Evolutionary conservation across 2,888 invertebrate genomes (phyloP), one percentile per base, ranked within the genome.

Genomic region (Ypsolopha sequella): DNA sequence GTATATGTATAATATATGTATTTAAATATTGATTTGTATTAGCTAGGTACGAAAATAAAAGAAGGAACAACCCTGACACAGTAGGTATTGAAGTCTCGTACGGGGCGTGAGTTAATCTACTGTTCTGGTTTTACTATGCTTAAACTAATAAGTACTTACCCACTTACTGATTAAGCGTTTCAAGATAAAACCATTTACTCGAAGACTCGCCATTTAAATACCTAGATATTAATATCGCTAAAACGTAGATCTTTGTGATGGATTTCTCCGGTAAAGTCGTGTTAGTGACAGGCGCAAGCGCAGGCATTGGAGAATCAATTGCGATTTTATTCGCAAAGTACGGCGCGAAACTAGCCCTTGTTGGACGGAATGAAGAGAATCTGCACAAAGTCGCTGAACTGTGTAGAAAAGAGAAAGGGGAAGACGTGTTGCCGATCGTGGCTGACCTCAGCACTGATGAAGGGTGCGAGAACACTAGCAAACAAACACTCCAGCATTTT

Each of bases 221-320:
- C 2, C 6, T 11, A n/a, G n/a, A 3, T 24, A 24, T 24, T 4
- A 24, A 3, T 24, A 24, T 2, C 24, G 24, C 24, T 24, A 24
- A 24, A 24, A 24, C 24, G 24, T 24, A 24, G 4, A 24, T 24
- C 24, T 3, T 24, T 24, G 24, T 24, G 24, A 52, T 54, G 4
- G 57, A 65, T 51, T 71, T 72, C 48, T 52, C 61, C 0, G 53
- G 60, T 11, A 71, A 71, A 60, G 69, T 72, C 0, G 69, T 70
- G 43, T 44, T 73, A 36, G 63, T 73, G 36, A 73, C 70, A 0
- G 73, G 73, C 24, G 72, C 71, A 0, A 72, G 72, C 51, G 66
- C 66, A 1, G 73, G 72, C 0, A 67, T 73, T 10, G 71, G 72
- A 1, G 65, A 66, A 51, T 56, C 64, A 3, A 69, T 59, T 1